Evolutionary conservation across 1,140 invertebrate genomes (phyloP).

Genomic region (Drosophila bocqueti): DNA sequence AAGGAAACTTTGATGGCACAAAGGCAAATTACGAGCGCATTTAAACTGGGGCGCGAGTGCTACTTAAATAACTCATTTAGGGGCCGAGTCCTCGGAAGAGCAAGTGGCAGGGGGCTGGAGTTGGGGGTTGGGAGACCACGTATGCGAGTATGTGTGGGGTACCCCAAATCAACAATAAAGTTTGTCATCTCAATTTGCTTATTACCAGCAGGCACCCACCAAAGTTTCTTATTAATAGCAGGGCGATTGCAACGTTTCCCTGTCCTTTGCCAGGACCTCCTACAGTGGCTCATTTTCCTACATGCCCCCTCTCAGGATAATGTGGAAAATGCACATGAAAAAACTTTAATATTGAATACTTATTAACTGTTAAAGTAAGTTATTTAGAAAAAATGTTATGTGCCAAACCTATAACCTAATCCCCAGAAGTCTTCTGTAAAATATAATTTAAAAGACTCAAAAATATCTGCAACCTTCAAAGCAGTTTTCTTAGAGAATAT

Average conservation of each 20-base stretch:
- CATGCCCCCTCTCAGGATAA: too few relatives aligned
- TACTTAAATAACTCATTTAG: conserved; percentile 84
- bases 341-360: background rate
- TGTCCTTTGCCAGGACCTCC: conserved; percentile 10
- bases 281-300: background rate
- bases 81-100: conserved; percentile 58
- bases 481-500: background rate
- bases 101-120: conserved; percentile 3
- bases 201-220: conserved; percentile 72
- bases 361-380: background rate
- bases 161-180: conserved; percentile 82
- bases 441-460: too few relatives aligned
- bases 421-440: background rate
- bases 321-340: conserved; percentile 17
- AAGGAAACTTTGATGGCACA: conserved; percentile 71
- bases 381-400: background rate
- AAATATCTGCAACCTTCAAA: background rate
- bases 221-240: conserved; percentile 79
- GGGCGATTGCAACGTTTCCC: conserved; percentile 70
- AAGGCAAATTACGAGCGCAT: conserved; percentile 82
- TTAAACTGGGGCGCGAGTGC: conserved; percentile 81
- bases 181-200: conserved; percentile 83
- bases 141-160: conserved; percentile 6
- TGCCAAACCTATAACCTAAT: too few relatives aligned
- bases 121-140: background rate